These are phyloP conservation scores for Columba guinea DNA, from an alignment of 2,797 vertebrate genomes.

Conservation along the genomic window DNA sequence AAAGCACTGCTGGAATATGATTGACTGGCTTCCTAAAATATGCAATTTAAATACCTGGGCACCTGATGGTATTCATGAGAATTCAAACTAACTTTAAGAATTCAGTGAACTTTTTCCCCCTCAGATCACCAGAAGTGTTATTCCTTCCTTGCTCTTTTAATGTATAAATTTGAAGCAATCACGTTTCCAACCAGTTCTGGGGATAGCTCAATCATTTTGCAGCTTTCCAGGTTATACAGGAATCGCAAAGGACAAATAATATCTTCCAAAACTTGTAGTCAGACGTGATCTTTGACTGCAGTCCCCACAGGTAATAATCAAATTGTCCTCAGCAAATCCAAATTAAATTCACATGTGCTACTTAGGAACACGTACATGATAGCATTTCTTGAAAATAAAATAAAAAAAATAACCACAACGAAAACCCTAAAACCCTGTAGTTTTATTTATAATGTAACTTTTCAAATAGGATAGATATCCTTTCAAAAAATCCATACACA, in stretches of 20 bases:
- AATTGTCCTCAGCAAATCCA: neutral
- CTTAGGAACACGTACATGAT: neutral
- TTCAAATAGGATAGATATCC: neutral
- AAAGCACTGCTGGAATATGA: conserved; percentile 13
- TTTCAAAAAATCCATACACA: neutral
- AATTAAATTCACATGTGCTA: neutral
- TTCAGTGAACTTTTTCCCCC: neutral
- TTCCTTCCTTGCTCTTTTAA: neutral
- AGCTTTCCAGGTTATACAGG: neutral
- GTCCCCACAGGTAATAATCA: neutral
- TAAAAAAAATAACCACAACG: neutral
- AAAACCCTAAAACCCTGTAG: too few relatives aligned
- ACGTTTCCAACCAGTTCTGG: neutral
- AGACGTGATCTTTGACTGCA: neutral
- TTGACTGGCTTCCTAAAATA: conserved; percentile 6
- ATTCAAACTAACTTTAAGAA: conserved; percentile 29
- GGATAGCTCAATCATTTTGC: neutral
- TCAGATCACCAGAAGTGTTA: neutral
- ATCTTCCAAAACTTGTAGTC: neutral
- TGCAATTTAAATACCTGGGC: neutral
- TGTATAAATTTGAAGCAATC: conserved; percentile 3
- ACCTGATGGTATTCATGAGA: conserved; percentile 2
- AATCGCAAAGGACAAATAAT: neutral
- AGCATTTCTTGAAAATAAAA: neutral
- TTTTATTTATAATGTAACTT: neutral